A percentile compares a stretch with the other conserved stretches of the same genome.
phyloP scores from a whole-genome alignment of 2,113 vertebrate genomes.

The Melanerpes formicivorus region DNA sequence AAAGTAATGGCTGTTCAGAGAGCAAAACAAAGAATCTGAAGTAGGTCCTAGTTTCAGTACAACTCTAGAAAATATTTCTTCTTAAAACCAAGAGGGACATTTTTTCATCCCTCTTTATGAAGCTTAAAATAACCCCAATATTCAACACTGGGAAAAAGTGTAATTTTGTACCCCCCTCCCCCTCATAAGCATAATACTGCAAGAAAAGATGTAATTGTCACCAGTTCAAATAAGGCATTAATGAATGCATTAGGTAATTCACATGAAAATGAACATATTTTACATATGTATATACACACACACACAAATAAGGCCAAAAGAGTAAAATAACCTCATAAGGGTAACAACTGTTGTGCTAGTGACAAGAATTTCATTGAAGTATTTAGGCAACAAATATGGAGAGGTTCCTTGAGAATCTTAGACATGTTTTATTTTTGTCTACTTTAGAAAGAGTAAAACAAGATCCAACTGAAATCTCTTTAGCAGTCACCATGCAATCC shows the following conservation, averaged over 20 bases:
- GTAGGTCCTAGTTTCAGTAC: neutral
- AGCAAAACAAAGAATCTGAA: neutral
- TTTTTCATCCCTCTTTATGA: neutral
- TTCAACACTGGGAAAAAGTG: neutral
- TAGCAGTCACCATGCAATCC: neutral
- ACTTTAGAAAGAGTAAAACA: neutral
- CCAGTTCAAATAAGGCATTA: conserved; percentile 10
- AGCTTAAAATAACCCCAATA: neutral
- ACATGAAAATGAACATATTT: neutral
- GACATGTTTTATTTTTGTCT: neutral
- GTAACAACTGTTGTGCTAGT: neutral
- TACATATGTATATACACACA: neutral
- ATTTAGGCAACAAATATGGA: neutral
- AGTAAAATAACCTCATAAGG: neutral
- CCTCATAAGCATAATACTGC: neutral
- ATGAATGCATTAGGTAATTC: neutral
- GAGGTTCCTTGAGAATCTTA: neutral
- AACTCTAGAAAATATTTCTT: neutral
- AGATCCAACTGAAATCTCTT: neutral
- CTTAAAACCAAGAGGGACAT: neutral
- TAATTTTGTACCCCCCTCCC: neutral
- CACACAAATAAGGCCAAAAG: neutral
- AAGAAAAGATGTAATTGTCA: neutral
- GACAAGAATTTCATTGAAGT: neutral
- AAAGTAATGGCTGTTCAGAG: neutral